Base-by-base conservation (phyloP, 1,140 invertebrate genomes). In the Littorina saxatilis region DNA sequence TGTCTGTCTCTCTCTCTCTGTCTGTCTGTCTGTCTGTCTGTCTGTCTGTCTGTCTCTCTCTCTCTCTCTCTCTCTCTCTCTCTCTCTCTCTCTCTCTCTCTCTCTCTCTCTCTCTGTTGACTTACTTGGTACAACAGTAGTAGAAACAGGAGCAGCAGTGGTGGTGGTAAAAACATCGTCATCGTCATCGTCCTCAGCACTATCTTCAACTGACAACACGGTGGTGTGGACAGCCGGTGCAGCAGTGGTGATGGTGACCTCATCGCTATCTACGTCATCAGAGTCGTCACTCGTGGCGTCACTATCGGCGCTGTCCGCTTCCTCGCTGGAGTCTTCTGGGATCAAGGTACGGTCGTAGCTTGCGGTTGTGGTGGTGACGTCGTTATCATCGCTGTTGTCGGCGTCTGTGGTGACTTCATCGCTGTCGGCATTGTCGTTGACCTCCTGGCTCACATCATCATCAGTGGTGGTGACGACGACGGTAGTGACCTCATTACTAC, bases 181-280 rank as follows among this genome's bases (percentile, higher is more conserved):
- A 13, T 47, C 77, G n/a, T 79, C 50, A 13, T 79, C 77, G 20
- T 68, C 77, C 7, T 79, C 63, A 27, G 27, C 43, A 43, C 52
- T 13, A 43, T 13, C 20, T 17, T 61, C 15, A 9, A n/a, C 7
- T 17, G 32, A 20, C 13, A 20, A 55, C 27, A 78, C 13, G 37
- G 58, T 78, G 3, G n/a, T 78, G 7, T 55, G 17, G 29, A 78
- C 29, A 15, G 50, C 3, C 23, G 58, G n/a, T 17, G 37, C 35
- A 1, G 58, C 5, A 29, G 35, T 40, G 1, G 20, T 52, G n/a
- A n/a, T 55, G 5, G 23, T 40, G 32, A 23, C 47, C 15, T 76
- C 52, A 39, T 37, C 74, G 17, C 29, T 32, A 27, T 40, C 58
- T 13, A 37, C 75, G 7, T 78, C 37, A 0, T 55, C 50, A n/a